Evolutionary conservation across 2,797 vertebrate genomes (phyloP), one percentile per base, ranked within the genome.

Genomic region (Sardinella longiceps): DNA sequence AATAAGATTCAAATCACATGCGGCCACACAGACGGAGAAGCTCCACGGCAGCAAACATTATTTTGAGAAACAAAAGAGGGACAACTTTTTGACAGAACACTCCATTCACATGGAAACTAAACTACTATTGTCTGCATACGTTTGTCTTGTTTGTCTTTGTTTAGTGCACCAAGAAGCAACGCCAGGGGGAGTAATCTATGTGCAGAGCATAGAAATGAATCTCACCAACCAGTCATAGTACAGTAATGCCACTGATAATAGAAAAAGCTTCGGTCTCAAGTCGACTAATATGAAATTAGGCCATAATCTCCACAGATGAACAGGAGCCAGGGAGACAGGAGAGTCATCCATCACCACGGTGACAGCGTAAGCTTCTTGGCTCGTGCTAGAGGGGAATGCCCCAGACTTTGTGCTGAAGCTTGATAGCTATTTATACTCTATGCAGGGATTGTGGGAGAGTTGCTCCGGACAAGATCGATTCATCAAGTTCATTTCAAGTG

Each of bases 241-340:
- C 9, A 66, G 15, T 66, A 30, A 81, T n/a, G 6, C 18, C 37
- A 48, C 25, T 39, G 84, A 87, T 87, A 87, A 85, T 80, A 60
- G 30, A 50, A n/a, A 56, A 20, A 66, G 15, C 33, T 25, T 33
- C 74, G 14, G 28, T 45, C 23, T 51, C 81, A 83, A 23, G 28
- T 39, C 53, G 53, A 23, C 25, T 33, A 28, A 25, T 33, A 63
- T 28, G 50, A 58, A 85, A 87, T 50, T 50, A 81, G 83, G 48
- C 25, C 83, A 82, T 74, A 84, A 53, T 84, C 82, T 84, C 82
- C 51, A 30, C 20, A 48, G 56, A 51, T 83, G 63, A 30, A 81
- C 15, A 60, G 58, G 51, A 81, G 80, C 56, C 63, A 46, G 51
- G 63, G 43, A 50, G 84, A 74, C 43, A 63, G 77, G 46, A 18